phyloP scores from a whole-genome alignment of 37 sponge, comb jelly and placozoan species.

The Dysidea cf. avara region DNA sequence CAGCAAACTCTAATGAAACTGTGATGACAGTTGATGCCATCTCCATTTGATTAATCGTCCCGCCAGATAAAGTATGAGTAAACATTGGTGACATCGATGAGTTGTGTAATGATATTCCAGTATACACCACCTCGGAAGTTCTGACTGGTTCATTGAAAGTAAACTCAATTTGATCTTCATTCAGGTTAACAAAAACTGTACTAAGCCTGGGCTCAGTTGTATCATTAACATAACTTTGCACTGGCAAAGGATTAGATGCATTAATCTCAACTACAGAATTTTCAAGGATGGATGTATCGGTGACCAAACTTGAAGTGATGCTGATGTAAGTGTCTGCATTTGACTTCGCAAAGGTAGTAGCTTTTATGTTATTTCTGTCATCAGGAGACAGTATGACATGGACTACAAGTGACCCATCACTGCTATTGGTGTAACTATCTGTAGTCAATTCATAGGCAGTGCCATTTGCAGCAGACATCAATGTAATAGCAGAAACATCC shows the following conservation, averaged over 20 bases:
- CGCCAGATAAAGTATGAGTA: constrained; percentile 48
- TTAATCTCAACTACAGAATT: constrained; percentile 50
- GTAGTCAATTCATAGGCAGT: constrained; percentile 56
- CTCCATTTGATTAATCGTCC: constrained; percentile 37
- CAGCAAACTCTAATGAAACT: constrained; percentile 22
- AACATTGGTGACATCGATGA: constrained; percentile 28
- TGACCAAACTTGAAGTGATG: constrained; percentile 44
- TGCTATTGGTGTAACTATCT: constrained; percentile 22
- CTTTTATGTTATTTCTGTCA: constrained; percentile 69
- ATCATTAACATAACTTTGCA: constrained; percentile 51
- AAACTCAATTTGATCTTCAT: constrained; percentile 44
- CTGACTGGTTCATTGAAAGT: constrained; percentile 78
- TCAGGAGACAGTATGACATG: constrained; percentile 33
- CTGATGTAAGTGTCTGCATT: constrained; percentile 57
- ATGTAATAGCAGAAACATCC: constrained; percentile 36
- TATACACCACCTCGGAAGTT: constrained; percentile 15
- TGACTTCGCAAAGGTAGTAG: constrained; percentile 42
- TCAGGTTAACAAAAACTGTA: constrained; percentile 62
- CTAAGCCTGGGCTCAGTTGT: constrained; percentile 54
- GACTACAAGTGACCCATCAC: constrained; percentile 55
- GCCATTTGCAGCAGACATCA: constrained; percentile 64
- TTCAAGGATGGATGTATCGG: constrained; percentile 43
- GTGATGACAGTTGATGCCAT: constrained; percentile 42
- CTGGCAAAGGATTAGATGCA: constrained; percentile 33
- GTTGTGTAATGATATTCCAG: constrained; percentile 46